Percentiles rank a stretch among this genome's conserved stretches.
These are phyloP conservation scores for Orthonevra nobilis DNA, from an alignment of 2,888 invertebrate genomes.

Conservation along the genomic window DNA sequence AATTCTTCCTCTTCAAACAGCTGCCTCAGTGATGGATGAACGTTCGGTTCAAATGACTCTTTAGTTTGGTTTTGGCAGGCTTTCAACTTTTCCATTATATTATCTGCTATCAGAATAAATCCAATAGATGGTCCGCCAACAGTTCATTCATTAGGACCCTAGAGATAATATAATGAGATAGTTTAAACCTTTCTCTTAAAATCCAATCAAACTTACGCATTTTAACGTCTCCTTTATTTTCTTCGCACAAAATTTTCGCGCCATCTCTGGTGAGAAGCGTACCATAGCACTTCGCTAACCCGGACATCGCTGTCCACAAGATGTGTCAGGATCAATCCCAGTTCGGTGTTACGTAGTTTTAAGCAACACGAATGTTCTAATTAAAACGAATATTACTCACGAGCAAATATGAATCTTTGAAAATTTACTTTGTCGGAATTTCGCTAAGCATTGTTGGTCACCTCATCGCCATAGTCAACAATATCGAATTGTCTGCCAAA, in stretches of 20 bases:
- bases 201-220: constrained; percentile 82
- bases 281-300: constrained; percentile 87
- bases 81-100: constrained; percentile 77
- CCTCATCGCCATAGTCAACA: constrained; percentile 86
- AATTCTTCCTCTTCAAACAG: constrained; percentile 85
- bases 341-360: constrained; percentile 86
- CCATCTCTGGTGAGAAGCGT: constrained; percentile 84
- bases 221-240: constrained; percentile 82
- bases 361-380: constrained; percentile 88
- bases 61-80: constrained; percentile 72
- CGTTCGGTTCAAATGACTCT: constrained; percentile 65
- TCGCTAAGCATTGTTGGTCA: constrained; percentile 82
- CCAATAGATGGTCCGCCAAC: constrained; percentile 75
- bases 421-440: constrained; percentile 84
- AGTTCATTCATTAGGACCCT: constrained; percentile 75
- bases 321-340: constrained; percentile 87
- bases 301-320: constrained; percentile 84
- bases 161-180: constrained; percentile 2
- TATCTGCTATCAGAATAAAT: constrained; percentile 77
- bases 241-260: constrained; percentile 83
- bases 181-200: background rate
- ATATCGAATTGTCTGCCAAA: constrained; percentile 88
- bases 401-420: too few species aligned
- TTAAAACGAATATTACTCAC: too few species aligned
- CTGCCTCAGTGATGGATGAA: constrained; percentile 81